Base-by-base conservation (phyloP, 2,888 invertebrate genomes). In the Noctua comes region DNA sequence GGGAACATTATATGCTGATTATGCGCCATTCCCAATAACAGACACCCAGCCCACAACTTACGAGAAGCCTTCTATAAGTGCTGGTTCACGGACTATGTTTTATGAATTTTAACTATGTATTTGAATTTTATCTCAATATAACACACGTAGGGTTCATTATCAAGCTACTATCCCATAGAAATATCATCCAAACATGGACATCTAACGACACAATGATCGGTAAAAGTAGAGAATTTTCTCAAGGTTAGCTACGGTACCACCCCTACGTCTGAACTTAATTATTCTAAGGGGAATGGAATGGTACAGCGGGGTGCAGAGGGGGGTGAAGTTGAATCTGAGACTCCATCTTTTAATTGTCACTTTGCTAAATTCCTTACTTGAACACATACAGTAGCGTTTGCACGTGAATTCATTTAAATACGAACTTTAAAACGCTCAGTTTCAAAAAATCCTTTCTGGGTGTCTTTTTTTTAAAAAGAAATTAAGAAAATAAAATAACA, bases 201-300 rank as follows among this genome's bases (percentile, higher is more conserved):
- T 18, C 1, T 62, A 62, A 18, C 2, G 10, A 36, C 0, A 40
- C 16, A 40, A 66, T 16, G 4, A 11, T 43, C 27, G 40, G 3
- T 71, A 16, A 4, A 36, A 68, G 1, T 1, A 36, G 13, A 31
- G 3, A n/a, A 73, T 68, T 51, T 59, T 16, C 27, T 31, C 80
- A 54, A 51, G 65, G 51, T 24, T 59, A 36, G 13, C 6, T 10
- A 48, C n/a, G 10, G 21, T 54, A 79, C 11, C 84, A 88, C 24
- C 88, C 87, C 87, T 87, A 74, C 59, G 18, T 59, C 71, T 71
- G 72, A 83, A 89, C 87, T 86, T 88, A 88, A 89, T 89, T 89
- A 89, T 88, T 87, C 80, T 65, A 76, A 86, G 74, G 76, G 82
- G 73, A 74, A 75, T 78, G 86, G 79, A 84, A 83, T 81, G 65